phyloP scores from a whole-genome alignment of 2,797 vertebrate genomes.

The Notamacropus eugenii region DNA sequence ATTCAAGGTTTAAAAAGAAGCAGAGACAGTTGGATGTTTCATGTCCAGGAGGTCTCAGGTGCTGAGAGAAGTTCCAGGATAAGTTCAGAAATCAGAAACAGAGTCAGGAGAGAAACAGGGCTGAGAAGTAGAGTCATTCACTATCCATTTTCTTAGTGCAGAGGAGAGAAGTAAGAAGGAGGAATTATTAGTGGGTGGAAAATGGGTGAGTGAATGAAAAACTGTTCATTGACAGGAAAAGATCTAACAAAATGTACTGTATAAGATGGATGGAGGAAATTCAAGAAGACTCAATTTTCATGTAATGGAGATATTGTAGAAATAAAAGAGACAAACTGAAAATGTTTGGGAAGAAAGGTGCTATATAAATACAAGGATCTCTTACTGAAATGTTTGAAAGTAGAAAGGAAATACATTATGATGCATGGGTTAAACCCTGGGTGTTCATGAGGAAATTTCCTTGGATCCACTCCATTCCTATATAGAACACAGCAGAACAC shows the following conservation, averaged over 20 bases:
- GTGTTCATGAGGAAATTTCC: background rate
- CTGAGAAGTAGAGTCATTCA: background rate
- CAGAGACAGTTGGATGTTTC: background rate
- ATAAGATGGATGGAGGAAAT: background rate
- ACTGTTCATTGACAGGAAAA: slow-evolving; percentile 1
- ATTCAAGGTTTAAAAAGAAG: background rate
- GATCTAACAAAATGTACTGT: background rate
- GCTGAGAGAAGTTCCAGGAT: background rate
- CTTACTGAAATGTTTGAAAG: slow-evolving; percentile 34
- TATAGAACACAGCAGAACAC: background rate
- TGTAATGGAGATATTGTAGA: slow-evolving; percentile 1
- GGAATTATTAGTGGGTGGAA: background rate
- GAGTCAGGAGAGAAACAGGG: background rate
- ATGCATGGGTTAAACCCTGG: slow-evolving; percentile 21
- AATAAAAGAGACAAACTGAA: slow-evolving; percentile 26
- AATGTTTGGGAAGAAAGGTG: slow-evolving; percentile 10
- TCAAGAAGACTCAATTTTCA: slow-evolving; percentile 18
- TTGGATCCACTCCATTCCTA: slow-evolving; percentile 21
- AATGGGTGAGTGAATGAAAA: background rate
- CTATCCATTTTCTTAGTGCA: background rate
- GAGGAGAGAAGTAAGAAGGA: background rate
- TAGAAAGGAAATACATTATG: background rate
- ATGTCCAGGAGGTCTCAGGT: background rate
- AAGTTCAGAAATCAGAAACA: background rate
- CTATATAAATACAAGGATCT: background rate